Evolutionary conservation across 2,888 invertebrate species (phyloP).

Genomic region (Tridacna gigas): DNA sequence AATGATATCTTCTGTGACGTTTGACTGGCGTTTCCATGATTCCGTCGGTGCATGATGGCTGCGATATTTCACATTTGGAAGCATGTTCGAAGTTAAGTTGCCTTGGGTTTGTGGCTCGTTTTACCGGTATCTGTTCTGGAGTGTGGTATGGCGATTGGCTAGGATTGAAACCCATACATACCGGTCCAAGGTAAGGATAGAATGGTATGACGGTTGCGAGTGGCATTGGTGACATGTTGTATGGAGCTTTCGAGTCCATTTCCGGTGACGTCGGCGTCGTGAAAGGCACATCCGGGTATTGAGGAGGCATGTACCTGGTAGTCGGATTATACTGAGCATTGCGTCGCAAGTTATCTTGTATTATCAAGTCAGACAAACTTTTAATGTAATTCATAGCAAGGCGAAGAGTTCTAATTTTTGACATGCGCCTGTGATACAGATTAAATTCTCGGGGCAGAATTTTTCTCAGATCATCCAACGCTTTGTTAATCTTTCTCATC

Average conservation of each 20-base stretch:
- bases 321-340: slow-evolving; percentile 42
- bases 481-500: slow-evolving; percentile 71
- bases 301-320: slow-evolving; percentile 31
- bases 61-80: not conserved
- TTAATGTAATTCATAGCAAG: slow-evolving; percentile 74
- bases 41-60: slow-evolving; percentile 12
- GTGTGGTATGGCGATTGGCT: slow-evolving; percentile 38
- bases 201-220: slow-evolving; percentile 12
- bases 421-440: slow-evolving; percentile 67
- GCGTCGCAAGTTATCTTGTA: slow-evolving; percentile 58
- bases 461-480: slow-evolving; percentile 67
- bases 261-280: not conserved
- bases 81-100: slow-evolving; percentile 45
- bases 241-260: not conserved
- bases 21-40: slow-evolving; percentile 34
- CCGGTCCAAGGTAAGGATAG: slow-evolving; percentile 46
- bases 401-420: slow-evolving; percentile 74
- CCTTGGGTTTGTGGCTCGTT: slow-evolving; percentile 34
- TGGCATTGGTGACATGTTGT: slow-evolving; percentile 28
- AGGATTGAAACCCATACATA: slow-evolving; percentile 21
- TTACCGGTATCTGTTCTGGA: slow-evolving; percentile 36
- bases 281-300: slow-evolving; percentile 2
- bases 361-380: slow-evolving; percentile 65
- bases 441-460: slow-evolving; percentile 68
- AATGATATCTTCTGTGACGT: not conserved